Percentiles rank a stretch among this genome's conserved stretches.
Evolutionary conservation across 2,888 invertebrate species (phyloP).

Genomic region (Mystacides longicornis): DNA sequence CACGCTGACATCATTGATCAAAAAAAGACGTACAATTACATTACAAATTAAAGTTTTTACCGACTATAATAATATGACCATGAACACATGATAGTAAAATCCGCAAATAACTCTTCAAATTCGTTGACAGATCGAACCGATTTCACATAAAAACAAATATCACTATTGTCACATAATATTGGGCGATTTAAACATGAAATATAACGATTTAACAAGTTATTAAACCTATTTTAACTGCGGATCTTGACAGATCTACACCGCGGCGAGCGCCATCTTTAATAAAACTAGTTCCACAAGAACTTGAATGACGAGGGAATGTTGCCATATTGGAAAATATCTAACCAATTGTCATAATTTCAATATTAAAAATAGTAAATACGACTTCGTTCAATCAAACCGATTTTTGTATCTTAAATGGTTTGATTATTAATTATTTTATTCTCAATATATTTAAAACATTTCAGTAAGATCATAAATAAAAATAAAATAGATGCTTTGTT

Average conservation of each 20-base stretch:
- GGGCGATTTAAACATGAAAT: neutral
- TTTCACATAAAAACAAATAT: neutral
- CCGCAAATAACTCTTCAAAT: neutral
- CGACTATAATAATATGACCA: neutral
- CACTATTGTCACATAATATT: neutral
- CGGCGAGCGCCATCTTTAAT: slow-evolving; percentile 11
- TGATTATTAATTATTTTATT: too few relatives aligned
- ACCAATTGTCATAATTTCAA: too few relatives aligned
- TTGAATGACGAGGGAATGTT: slow-evolving; percentile 3
- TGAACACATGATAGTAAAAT: neutral
- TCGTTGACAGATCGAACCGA: slow-evolving; percentile 2
- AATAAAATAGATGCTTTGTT: too few relatives aligned
- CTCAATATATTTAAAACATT: too few relatives aligned
- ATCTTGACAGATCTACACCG: slow-evolving; percentile 8
- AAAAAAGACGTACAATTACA: slow-evolving; percentile 5
- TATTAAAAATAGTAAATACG: too few relatives aligned
- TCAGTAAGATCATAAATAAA: too few relatives aligned
- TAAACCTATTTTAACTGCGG: slow-evolving; percentile 1
- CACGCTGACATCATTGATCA: slow-evolving; percentile 14
- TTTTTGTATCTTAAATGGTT: too few relatives aligned
- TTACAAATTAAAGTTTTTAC: neutral
- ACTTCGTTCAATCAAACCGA: too few relatives aligned
- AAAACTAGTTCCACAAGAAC: too few relatives aligned
- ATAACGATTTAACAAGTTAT: neutral
- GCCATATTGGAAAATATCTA: too few relatives aligned